phyloP scores from a whole-genome alignment of 92 coral and sea anemone genomes.

The Paramuricea clavata region DNA sequence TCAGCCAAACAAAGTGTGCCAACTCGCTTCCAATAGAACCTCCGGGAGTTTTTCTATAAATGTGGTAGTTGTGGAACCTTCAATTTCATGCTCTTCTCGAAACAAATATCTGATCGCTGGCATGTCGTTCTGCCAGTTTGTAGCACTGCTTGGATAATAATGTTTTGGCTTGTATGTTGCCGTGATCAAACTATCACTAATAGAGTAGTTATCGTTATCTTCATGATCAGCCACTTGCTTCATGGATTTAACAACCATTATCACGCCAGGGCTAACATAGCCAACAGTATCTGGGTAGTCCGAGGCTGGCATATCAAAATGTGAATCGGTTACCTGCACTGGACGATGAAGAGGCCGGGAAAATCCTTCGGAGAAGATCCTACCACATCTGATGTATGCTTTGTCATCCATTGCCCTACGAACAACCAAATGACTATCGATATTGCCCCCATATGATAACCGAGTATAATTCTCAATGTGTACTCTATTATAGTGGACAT shows the following conservation, averaged over 20 bases:
- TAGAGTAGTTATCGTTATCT: neutral
- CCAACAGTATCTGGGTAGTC: conserved; percentile 68
- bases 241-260: conserved; percentile 59
- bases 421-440: conserved; percentile 3
- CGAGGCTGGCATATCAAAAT: conserved; percentile 11
- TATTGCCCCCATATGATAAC: conserved; percentile 47
- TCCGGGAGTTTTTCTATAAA: too few relatives aligned
- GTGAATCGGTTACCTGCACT: conserved; percentile 41
- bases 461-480: conserved; percentile 68
- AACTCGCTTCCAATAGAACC: too few relatives aligned
- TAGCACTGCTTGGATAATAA: conserved; percentile 57
- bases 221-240: conserved; percentile 33
- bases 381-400: conserved; percentile 45
- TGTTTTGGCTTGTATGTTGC: conserved; percentile 68
- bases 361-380: conserved; percentile 70
- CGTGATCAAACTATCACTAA: conserved; percentile 40
- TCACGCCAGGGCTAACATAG: conserved; percentile 43
- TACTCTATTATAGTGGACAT: conserved; percentile 61
- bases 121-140: conserved; percentile 68
- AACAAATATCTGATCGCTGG: conserved; percentile 43
- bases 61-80: too few relatives aligned
- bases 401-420: conserved; percentile 57
- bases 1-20: too few relatives aligned
- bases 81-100: conserved; percentile 60
- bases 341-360: conserved; percentile 68